Percentiles rank a stretch among this genome's conserved stretches.
These are phyloP conservation scores for Vulpes ferrilata DNA, from an alignment of 2,113 vertebrate species.

Conservation along the genomic window DNA sequence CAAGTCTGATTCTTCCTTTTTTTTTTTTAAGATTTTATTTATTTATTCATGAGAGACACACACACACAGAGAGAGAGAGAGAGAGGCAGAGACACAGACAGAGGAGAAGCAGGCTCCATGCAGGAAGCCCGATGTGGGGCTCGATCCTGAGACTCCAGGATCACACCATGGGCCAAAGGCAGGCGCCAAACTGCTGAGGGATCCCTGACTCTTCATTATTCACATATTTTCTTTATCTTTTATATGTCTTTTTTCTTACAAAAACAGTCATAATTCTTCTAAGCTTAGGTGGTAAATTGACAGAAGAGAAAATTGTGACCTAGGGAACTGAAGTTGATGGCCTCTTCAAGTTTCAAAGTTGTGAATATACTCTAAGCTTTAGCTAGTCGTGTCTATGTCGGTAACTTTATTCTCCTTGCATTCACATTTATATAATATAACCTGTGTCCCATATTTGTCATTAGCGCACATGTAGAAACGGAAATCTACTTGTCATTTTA, in stretches of 20 bases:
- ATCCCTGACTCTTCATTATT: background rate
- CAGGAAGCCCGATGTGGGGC: too few species aligned
- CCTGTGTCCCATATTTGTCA: background rate
- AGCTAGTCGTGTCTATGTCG: background rate
- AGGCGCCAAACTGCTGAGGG: too few species aligned
- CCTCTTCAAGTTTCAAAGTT: slow-evolving; percentile 6
- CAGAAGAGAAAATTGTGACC: background rate
- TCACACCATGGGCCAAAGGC: too few species aligned
- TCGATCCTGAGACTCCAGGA: too few species aligned
- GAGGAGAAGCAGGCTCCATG: too few species aligned
- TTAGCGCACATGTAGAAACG: background rate
- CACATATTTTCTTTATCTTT: background rate
- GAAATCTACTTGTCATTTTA: background rate
- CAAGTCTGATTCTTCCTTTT: background rate
- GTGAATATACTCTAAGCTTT: background rate
- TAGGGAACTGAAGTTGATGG: background rate
- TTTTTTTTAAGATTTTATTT: too few species aligned
- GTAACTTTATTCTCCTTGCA: slow-evolving; percentile 14
- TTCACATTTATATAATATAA: background rate
- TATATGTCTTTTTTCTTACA: background rate
- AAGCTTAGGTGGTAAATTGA: background rate
- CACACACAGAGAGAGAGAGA: too few species aligned
- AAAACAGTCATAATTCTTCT: background rate
- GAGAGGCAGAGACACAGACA: too few species aligned
- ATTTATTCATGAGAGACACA: too few species aligned